These are phyloP conservation scores for Alcis repandata DNA, from an alignment of 2,888 invertebrate genomes.

Conservation along the genomic window DNA sequence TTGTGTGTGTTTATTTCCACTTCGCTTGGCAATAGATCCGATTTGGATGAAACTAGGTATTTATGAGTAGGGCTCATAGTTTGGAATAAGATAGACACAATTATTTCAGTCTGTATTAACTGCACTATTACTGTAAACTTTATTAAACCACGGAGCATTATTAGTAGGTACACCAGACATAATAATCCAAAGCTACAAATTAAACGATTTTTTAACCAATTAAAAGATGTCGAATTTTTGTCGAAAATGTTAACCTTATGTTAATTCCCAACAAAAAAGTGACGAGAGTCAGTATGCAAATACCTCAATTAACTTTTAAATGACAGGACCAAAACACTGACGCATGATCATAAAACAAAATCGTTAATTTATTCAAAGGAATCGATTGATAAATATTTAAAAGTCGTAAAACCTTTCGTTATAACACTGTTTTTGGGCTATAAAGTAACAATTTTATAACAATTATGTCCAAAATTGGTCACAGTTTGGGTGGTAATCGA, in stretches of 20 bases:
- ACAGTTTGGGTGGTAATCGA: constrained; percentile 51
- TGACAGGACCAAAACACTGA: constrained; percentile 17
- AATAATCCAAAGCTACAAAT: no score
- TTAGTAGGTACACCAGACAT: no score
- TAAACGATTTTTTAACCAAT: no score
- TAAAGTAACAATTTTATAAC: constrained; percentile 47
- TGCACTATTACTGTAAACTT: no score
- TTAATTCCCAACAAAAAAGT: constrained; percentile 14
- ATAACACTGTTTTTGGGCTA: constrained; percentile 40
- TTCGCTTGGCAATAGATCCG: no score
- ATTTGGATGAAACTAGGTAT: no score
- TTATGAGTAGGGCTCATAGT: no score
- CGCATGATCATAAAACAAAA: constrained; percentile 17
- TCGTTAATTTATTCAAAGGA: constrained; percentile 40
- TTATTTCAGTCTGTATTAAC: no score
- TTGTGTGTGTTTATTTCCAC: no score
- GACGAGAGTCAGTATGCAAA: constrained; percentile 31
- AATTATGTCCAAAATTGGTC: constrained; percentile 50
- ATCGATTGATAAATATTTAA: constrained; percentile 42
- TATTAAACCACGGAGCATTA: no score
- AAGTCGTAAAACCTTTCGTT: constrained; percentile 42
- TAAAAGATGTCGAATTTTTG: no score
- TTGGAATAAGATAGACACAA: no score
- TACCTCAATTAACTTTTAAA: constrained; percentile 23
- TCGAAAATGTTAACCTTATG: not conserved